Evolutionary conservation across 2,797 vertebrate species (phyloP), one percentile per base, ranked within the genome.

Genomic region (Brachyrhaphis roseni): DNA sequence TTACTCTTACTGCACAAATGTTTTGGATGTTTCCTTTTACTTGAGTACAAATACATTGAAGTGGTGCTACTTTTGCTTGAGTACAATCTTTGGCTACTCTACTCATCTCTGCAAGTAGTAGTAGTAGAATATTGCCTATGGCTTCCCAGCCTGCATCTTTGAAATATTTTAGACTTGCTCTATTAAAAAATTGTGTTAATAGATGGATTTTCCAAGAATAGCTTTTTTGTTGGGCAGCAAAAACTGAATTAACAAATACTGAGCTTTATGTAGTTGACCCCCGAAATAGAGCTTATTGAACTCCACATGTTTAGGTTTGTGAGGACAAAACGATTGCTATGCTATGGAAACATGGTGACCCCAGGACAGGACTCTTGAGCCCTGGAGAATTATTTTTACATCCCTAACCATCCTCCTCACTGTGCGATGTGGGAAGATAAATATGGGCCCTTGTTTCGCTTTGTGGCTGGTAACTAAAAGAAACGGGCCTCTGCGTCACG

Each of bases 391-490:
- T 34, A 34, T 62, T 62, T 62, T 62, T 62, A 34, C 59, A 31
- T 34, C 20, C 12, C 36, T 41, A 68, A 68, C 36, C 36, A 26
- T 68, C 64, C 4, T 41, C 34, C 18, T 66, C 64, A 66, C 64
- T 41, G 64, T 66, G 18, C 64, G 7, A 39, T 68, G 20, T 68
- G 64, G 64, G 66, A 43, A n/a, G 39, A 70, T 70, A 43, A 70
- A 70, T 43, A 43, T 7, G 66, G 66, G 66, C 66, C 66, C 39
- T 70, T 10, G 66, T 68, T 39, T 41, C 41, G 23, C 39, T 41
- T 70, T 70, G 66, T 70, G 66, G 39, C 23, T 5, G 13, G 66
- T 70, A 23, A n/a, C 66, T 43, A 70, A 43, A 70, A 70, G 66
- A 15, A 43, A n/a, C 6, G 10, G 64, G 20, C 36, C 36, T 41